Conservation (phyloP, 2,113 vertebrate species). For the Glaucidium brasilianum region DNA sequence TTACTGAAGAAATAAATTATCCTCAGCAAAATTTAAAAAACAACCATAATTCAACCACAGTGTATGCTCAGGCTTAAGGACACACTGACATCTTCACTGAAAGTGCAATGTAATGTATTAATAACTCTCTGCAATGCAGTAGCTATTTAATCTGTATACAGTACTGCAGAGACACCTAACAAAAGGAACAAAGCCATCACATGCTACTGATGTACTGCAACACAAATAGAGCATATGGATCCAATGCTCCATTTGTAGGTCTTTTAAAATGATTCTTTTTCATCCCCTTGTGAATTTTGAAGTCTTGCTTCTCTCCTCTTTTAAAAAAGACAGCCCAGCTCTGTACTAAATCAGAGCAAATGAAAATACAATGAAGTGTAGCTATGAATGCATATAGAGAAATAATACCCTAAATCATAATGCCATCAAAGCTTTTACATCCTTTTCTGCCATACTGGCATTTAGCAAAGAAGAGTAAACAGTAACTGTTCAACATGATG, state of each 20-base stretch:
- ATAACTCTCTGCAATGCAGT: slow-evolving; percentile 58
- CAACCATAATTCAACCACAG: neutral
- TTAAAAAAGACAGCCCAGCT: neutral
- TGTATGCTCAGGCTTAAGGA: slow-evolving; percentile 3
- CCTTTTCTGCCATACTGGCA: neutral
- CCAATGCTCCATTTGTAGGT: neutral
- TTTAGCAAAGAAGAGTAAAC: neutral
- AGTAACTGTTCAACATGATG: neutral
- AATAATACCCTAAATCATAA: neutral
- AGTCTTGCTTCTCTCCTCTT: neutral
- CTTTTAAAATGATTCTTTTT: neutral
- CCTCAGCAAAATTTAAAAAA: neutral
- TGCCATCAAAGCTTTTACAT: neutral
- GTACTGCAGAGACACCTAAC: slow-evolving; percentile 48
- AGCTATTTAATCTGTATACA: slow-evolving; percentile 46
- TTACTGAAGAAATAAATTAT: neutral
- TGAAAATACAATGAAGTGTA: neutral
- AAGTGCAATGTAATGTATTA: slow-evolving; percentile 22
- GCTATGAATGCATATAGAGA: neutral
- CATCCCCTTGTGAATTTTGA: neutral
- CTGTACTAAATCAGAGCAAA: neutral
- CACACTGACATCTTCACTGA: slow-evolving; percentile 40
- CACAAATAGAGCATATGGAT: neutral
- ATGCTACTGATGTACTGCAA: slow-evolving; percentile 32
- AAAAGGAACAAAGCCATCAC: slow-evolving; percentile 39